These are phyloP conservation scores for Amphimedon queenslandica DNA, from an alignment of 37 sponge, comb jelly and placozoan genomes.

Conservation along the genomic window DNA sequence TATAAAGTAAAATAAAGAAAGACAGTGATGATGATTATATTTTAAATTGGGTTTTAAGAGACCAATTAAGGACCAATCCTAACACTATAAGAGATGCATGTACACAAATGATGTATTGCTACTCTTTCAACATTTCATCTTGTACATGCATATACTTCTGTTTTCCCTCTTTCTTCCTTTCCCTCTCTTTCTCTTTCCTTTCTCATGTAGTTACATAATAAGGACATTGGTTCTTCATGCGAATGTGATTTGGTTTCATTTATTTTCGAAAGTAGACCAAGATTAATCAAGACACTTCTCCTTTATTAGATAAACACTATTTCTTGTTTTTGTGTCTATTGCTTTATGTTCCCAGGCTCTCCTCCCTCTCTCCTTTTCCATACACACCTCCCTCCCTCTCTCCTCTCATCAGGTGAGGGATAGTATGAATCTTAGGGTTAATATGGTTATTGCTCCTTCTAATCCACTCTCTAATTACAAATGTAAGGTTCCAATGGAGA, in stretches of 20 bases:
- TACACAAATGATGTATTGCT: too few relatives aligned
- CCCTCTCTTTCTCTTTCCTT: too few relatives aligned
- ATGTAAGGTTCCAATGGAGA: conserved; percentile 28
- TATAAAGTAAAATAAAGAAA: too few relatives aligned
- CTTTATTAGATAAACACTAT: too few relatives aligned
- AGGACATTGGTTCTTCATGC: conserved; percentile 27
- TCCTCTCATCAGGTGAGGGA: conserved; percentile 69
- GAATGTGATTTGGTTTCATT: conserved; percentile 80
- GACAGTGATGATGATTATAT: conserved; percentile 63
- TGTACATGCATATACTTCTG: too few relatives aligned
- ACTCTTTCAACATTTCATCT: too few relatives aligned
- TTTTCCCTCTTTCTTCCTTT: too few relatives aligned
- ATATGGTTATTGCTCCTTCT: conserved; percentile 55
- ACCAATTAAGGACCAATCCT: conserved; percentile 83
- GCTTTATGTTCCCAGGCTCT: too few relatives aligned
- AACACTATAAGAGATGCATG: conserved; percentile 33
- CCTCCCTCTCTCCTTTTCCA: too few relatives aligned
- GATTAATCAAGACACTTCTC: too few relatives aligned
- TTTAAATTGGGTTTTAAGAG: conserved; percentile 90
- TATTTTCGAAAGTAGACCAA: conserved; percentile 67
- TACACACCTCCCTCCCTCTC: too few relatives aligned
- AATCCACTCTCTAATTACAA: conserved; percentile 28
- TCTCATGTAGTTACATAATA: conserved; percentile 28
- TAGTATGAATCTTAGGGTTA: conserved; percentile 54
- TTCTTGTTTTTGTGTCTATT: too few relatives aligned